A percentile compares a stretch with the other conserved stretches of the same genome.
Evolutionary conservation across 2,113 vertebrate species (phyloP).

Genomic region (Scytalopus superciliaris): DNA sequence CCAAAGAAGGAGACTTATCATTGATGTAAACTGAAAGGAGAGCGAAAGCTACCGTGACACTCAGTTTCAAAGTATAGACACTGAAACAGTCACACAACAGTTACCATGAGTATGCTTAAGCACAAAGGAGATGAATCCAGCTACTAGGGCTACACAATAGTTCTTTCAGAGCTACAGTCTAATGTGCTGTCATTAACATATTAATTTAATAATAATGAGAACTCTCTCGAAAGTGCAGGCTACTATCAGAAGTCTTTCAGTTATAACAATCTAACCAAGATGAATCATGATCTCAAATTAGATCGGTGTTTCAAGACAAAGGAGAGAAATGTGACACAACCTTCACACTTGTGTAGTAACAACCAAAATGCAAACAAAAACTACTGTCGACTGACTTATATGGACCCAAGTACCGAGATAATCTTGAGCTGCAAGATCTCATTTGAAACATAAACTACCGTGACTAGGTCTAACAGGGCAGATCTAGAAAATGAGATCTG

Average conservation of each 20-base stretch:
- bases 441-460: neutral
- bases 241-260: neutral
- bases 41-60: neutral
- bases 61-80: neutral
- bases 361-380: neutral
- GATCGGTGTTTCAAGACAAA: neutral
- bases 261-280: neutral
- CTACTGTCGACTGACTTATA: neutral
- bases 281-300: neutral
- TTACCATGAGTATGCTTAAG: neutral
- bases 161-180: neutral
- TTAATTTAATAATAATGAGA: neutral
- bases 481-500: neutral
- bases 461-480: neutral
- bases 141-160: neutral
- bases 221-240: neutral
- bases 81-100: neutral
- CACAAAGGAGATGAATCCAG: neutral
- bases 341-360: neutral
- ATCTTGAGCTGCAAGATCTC: neutral
- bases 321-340: neutral
- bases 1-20: neutral
- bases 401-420: neutral
- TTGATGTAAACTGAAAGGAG: neutral
- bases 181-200: neutral